Evolutionary conservation across 30 jellyfish, hydroid and myxozoan genomes (phyloP).

Genomic region (Mastigias papua): DNA sequence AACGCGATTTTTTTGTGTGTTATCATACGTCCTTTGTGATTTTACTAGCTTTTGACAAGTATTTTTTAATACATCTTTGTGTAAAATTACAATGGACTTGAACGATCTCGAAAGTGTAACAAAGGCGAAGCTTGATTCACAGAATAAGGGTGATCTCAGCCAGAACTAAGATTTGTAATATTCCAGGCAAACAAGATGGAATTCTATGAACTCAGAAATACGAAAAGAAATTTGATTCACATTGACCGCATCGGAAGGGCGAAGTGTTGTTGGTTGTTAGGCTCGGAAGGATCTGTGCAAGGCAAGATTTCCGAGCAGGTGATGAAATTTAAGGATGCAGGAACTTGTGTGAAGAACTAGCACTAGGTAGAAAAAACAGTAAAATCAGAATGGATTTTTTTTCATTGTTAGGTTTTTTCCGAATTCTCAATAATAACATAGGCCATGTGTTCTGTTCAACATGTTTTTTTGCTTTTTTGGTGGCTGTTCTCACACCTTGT

Average conservation of each 20-base stretch:
- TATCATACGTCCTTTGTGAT: background rate
- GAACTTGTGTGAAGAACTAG: background rate
- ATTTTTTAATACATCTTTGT: background rate
- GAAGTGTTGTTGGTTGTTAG: constrained; percentile 1
- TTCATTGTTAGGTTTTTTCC: too few species aligned
- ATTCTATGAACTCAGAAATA: background rate
- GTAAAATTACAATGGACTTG: background rate
- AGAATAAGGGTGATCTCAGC: too few species aligned
- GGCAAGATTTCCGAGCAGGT: constrained; percentile 22
- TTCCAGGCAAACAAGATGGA: background rate
- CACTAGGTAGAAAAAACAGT: background rate
- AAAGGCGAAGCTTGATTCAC: too few species aligned
- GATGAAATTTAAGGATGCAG: background rate
- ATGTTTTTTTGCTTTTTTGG: too few species aligned
- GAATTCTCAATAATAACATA: too few species aligned
- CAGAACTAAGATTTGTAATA: too few species aligned
- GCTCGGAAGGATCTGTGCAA: background rate
- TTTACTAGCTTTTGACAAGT: background rate
- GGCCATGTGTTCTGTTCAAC: too few species aligned
- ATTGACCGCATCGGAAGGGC: constrained; percentile 49
- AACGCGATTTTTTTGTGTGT: background rate
- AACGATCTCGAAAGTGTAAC: background rate
- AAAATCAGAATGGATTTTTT: too few species aligned
- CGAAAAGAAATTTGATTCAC: background rate
- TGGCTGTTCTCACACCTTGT: too few species aligned